Base-by-base conservation (phyloP, 2,113 vertebrate species). In the Epinephelus moara region DNA sequence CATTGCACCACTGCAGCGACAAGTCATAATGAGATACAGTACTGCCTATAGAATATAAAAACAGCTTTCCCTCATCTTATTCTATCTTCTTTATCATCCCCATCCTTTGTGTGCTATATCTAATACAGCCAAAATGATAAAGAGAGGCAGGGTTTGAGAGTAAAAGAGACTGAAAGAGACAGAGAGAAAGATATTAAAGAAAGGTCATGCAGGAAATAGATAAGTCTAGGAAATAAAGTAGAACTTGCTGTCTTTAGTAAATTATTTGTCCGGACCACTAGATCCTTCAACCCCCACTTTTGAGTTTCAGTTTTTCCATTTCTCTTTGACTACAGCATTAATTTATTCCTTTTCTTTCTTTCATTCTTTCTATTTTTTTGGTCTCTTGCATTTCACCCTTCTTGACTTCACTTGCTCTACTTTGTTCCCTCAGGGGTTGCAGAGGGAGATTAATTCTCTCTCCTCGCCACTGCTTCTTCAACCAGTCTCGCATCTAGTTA, bases 151-250 rank as follows among this genome's bases (percentile, higher is more conserved):
- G 9, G 37, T 40, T 40, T 50, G 11, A 61, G 50, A 59, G 27
- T 33, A 8, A 27, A 73, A 69, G 27, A 6, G 17, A 64, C 19
- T 1, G 1, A 9, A 70, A 61, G 4, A 30, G 30, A 59, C 17
- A 4, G 0, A 42, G 15, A 40, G 17, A 66, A 18, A 33, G 47
- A 62, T 45, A 61, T 71, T 55, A 60, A 37, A 33, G n/a, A 70
- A 83, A 81, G 80, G 75, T 70, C 69, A 60, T 17, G 42, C 2
- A 47, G 23, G 67, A 47, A 66, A 82, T 75, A 30, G 66, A 76
- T 4, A 14, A 27, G 25, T 47, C 53, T 62, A 1, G 0, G 23
- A 59, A 49, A 82, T 62, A 3, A 70, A n/a, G 42, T 10, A 5
- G 30, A 76, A 52, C 62, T 17, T 47, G n/a, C 19, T 2, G 4